Evolutionary conservation across 1,140 invertebrate genomes (phyloP), one percentile per base, ranked within the genome.

Genomic region (Drosophila punjabiensis): DNA sequence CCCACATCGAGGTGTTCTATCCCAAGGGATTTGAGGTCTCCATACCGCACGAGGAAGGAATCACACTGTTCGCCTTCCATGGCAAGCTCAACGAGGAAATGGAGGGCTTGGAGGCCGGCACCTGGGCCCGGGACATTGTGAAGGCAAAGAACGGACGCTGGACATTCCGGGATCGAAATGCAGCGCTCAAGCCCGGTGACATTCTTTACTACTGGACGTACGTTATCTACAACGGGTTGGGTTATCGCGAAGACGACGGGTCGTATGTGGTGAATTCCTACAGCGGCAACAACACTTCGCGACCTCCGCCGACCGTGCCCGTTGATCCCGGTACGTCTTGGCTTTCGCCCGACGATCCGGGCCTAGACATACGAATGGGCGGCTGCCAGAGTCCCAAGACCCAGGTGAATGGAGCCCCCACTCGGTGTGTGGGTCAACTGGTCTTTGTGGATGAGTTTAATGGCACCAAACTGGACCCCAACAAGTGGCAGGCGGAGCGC

Each of bases 171-270:
- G 96, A 97, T 89, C 93, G 93, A 32, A 93, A 91, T n/a, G 94
- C 95, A 0, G 90, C 93, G 58, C 88, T 97, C 18, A 95, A 96
- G 86, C 74, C 93, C 1, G 96, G 96, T 2, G 96, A 97, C 78
- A 94, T 93, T 11, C 93, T 97, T 47, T 96, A 97, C 85, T 96
- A 96, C 82, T 97, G 96, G 96, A 94, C 96, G 4, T 96, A 96
- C 73, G 96, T 96, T 5, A 95, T 96, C 69, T 92, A 92, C 62
- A 95, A 96, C 39, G 95, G 95, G 1, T 81, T 95, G 58, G 95
- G 95, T 4, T 95, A 96, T 87, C 89, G 94, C n/a, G 94, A 95
- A 79, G 95, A 96, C 73, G 94, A 95, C 84, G 95, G 95, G 50
- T 92, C 89, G 41, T 95, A 93, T 91, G 94, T 93, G 4, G 95